Conservation (phyloP, 2,113 vertebrate species). For the Psittacula cyanocephala region DNA sequence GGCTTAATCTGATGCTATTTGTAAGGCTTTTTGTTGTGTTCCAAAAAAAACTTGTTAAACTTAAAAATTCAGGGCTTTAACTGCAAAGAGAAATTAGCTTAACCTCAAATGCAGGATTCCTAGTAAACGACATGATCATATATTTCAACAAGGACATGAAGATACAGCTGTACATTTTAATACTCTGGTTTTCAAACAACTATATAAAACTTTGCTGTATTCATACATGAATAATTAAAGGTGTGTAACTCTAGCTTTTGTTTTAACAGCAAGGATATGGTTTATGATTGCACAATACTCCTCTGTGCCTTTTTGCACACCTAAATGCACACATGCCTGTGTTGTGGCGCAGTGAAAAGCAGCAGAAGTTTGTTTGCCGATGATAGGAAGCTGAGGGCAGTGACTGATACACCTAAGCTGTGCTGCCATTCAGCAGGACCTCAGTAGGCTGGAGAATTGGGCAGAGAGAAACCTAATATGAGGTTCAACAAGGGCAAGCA, state of each 20-base stretch:
- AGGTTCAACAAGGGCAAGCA: background rate
- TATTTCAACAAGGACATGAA: background rate
- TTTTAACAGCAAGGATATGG: background rate
- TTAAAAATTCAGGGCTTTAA: background rate
- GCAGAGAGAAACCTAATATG: background rate
- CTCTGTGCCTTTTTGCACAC: background rate
- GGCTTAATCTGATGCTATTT: slow-evolving; percentile 1
- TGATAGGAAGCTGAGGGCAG: background rate
- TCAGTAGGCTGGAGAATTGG: background rate
- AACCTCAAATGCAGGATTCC: background rate
- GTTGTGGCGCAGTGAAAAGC: background rate
- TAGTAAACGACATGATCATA: background rate
- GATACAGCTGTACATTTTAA: background rate
- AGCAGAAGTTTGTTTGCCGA: background rate
- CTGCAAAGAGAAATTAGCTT: background rate
- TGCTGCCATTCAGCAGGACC: background rate
- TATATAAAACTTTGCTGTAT: background rate
- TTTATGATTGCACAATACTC: background rate
- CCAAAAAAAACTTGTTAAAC: background rate
- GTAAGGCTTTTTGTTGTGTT: background rate
- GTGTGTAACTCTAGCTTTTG: background rate
- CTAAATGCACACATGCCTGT: background rate
- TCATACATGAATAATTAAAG: background rate
- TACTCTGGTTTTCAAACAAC: background rate
- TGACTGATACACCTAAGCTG: background rate